Conservation (phyloP, 1,140 invertebrate genomes). For the Ceratosolen fusciceps region DNA sequence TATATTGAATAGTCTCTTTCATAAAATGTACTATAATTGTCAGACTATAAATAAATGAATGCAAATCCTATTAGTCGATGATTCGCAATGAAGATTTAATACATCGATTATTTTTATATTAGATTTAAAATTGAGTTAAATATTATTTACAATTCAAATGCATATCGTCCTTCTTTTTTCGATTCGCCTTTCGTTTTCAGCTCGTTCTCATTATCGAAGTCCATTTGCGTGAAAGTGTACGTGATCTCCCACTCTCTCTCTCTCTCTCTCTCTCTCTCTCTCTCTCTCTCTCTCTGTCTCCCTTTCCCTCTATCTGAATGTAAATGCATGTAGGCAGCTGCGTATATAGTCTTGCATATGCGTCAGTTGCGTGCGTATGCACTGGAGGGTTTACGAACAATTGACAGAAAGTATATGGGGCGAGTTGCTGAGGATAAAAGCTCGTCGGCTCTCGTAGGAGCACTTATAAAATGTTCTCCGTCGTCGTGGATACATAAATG, state of each 20-base stretch:
- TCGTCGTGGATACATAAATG: conserved; percentile 11
- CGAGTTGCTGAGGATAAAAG: conserved; percentile 22
- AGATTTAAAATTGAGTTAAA: conserved; percentile 3
- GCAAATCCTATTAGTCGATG: background rate
- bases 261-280: background rate
- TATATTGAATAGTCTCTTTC: background rate
- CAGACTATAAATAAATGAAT: background rate
- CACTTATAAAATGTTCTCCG: conserved; percentile 26
- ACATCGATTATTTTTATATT: background rate
- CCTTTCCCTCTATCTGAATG: background rate
- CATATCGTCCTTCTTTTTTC: background rate
- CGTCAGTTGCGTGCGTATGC: background rate
- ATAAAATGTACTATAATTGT: background rate
- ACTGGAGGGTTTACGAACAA: conserved; percentile 16
- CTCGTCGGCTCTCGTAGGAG: conserved; percentile 2
- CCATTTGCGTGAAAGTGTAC: conserved; percentile 36
- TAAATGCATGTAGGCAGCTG: too few relatives aligned
- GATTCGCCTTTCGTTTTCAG: background rate
- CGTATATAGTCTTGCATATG: background rate
- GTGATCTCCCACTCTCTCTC: background rate
- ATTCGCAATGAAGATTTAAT: background rate
- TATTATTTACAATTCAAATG: conserved; percentile 9
- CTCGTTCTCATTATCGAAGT: conserved; percentile 49
- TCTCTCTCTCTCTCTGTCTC: background rate
- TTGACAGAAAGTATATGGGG: conserved; percentile 19